Conservation (phyloP, 2,113 vertebrate species). For the Pan troglodytes region NHGRI_mPanTro3-v2.1_pri NC_072410.2:54885001-54885500, state of each 20-base stretch:
- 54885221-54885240: background rate
- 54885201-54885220: background rate
- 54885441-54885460: background rate
- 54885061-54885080: background rate
- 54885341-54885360: background rate
- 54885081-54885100: background rate
- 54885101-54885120: background rate
- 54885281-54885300: background rate
- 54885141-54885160: background rate
- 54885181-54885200: background rate
- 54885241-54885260: background rate
- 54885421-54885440: background rate
- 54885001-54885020: background rate
- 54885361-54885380: background rate
- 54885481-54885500: conserved; percentile 37
- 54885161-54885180: background rate
- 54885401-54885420: conserved; percentile 8
- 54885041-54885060: background rate
- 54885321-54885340: background rate
- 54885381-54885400: conserved; percentile 16
- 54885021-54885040: background rate
- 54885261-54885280: background rate
- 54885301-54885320: background rate
- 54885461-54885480: conserved; percentile 26
- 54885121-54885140: background rate